Base-by-base conservation (phyloP, 2,113 vertebrate genomes). In the Anarrhichthys ocellatus region DNA sequence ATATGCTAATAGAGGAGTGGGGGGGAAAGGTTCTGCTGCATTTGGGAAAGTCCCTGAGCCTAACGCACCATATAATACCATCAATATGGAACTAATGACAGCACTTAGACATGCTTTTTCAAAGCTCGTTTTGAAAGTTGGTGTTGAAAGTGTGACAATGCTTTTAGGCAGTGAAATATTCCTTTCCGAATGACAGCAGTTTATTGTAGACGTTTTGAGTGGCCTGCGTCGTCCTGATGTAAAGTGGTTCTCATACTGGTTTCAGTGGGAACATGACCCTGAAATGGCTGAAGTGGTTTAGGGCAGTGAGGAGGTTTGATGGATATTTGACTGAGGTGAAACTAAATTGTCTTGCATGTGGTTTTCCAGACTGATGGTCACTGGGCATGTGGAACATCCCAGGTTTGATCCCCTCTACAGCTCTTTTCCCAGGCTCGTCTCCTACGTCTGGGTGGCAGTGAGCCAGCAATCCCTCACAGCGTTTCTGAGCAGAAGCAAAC, bases 1-100 rank as follows among this genome's bases (percentile, higher is more conserved):
- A 91, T 79, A 92, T 93, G 92, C 46, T 83, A 91, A 93, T 93
- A 61, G 44, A 61, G 87, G 84, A 86, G 82, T 11, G 66, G 44
- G 63, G 68, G 82, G 27, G 38, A 67, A 56, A 64, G 84, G 85
- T 85, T 82, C 66, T 80, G 88, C 82, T 81, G 82, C 88, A 83
- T 92, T 90, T 73, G 78, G 87, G 84, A 85, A 90, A 88, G 80
- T 84, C 88, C 88, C 86, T 80, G 76, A 89, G 88, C 89, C 91
- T 90, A 93, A 86, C 84, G 81, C 73, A 7, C 85, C 73, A 83
- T 84, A 87, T 82, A 92, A 90, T 86, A 72, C 84, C 89, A 80
- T 90, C 87, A 91, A 87, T 90, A 90, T 87, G 76, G 91, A 88
- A 87, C 90, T 85, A 92, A 90, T 91, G 90, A 85, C 84, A 52